A percentile compares a stretch with the other conserved stretches of the same genome.
These are phyloP conservation scores for Stenurella melanura DNA, from an alignment of 2,888 invertebrate species.

Conservation along the genomic window DNA sequence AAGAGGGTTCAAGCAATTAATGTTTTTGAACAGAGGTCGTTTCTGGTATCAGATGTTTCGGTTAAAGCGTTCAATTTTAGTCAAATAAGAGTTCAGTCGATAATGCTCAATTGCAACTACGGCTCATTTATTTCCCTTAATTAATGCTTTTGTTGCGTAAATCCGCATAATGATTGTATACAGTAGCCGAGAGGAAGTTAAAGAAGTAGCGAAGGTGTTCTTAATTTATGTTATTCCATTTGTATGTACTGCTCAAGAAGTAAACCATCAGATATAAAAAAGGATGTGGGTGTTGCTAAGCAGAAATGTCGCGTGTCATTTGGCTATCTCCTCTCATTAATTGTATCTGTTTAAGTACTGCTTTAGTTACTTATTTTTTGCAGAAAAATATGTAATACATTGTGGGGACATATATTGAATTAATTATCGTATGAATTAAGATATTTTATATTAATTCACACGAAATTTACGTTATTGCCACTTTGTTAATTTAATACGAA, in stretches of 20 bases:
- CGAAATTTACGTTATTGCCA: no score
- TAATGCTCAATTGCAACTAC: no score
- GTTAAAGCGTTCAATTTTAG: no score
- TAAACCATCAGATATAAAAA: conserved; percentile 47
- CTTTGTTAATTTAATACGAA: no score
- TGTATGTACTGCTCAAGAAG: conserved; percentile 37
- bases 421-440: background rate
- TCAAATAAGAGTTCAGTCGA: no score
- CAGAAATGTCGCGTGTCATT: conserved; percentile 48
- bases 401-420: background rate
- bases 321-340: conserved; percentile 42
- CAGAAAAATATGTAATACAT: background rate
- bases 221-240: conserved; percentile 41
- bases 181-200: conserved; percentile 26
- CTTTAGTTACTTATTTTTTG: background rate
- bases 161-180: conserved; percentile 1
- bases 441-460: background rate
- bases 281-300: conserved; percentile 41
- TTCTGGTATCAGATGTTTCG: no score
- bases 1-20: no score
- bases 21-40: no score
- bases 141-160: background rate
- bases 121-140: background rate
- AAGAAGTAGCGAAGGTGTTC: conserved; percentile 28
- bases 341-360: conserved; percentile 2